Evolutionary conservation across 2,797 vertebrate species (phyloP), one percentile per base, ranked within the genome.

Genomic region (Enteromius argenteus): DNA sequence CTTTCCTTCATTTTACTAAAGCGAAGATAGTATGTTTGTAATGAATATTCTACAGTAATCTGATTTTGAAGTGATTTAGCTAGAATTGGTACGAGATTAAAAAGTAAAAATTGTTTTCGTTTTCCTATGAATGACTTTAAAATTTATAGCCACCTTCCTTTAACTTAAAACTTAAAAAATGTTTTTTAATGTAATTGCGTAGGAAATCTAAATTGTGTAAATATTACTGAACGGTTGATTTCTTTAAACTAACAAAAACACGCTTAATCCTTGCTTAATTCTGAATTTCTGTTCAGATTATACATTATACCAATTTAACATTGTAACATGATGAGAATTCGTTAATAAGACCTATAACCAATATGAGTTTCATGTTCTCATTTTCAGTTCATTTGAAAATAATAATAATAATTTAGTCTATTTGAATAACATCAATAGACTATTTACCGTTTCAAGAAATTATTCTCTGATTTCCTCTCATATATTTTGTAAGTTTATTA

Each of bases 331-430:
- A 21, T 11, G 15, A 46, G 10, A 49, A 66, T 66, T 66, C 58
- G 60, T 79, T 79, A 79, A 79, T 72, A 49, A 44, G n/a, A 77
- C 15, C 17, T 6, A n/a, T 78, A 27, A 1, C 10, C 60, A 5
- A 27, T 27, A 27, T 27, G 27, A 27, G 27, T 79, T 79, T 35
- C 1, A 44, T 32, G 17, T 32, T 64, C 39, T 46, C 3, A n/a
- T 49, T 42, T 46, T 3, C 5, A 64, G 19, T 66, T 78, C 0
- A 8, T 64, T 21, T 46, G 75, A 62, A 62, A 62, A 58, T 39
- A 39, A 2, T 11, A 14, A 46, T 15, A 46, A 14, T 13, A 46
- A 46, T 46, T 14, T 15, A 46, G 44, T 46, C 27, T 44, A 30
- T 62, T 62, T 11, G 6, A 78, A 32, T 64, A 32, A 79, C 3